Conservation (phyloP, 2,113 vertebrate species). For the Gracilinanus agilis region DNA sequence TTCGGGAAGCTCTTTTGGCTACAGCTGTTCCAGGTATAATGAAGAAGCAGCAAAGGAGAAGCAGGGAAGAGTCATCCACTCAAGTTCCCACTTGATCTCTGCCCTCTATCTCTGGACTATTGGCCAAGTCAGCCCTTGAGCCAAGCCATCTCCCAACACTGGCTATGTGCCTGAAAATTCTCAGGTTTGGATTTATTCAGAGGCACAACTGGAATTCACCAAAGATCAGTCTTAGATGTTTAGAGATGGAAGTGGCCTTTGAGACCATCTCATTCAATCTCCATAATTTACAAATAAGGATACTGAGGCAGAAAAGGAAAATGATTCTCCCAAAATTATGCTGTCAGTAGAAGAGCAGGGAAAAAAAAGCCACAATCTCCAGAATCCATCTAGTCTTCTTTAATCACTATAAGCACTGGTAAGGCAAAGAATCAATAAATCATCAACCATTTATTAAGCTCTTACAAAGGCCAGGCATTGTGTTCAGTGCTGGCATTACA, state of each 20-base stretch:
- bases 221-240: neutral
- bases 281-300: neutral
- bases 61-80: slow-evolving; percentile 45
- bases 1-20: slow-evolving; percentile 69
- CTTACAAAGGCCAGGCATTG: neutral
- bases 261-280: neutral
- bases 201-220: neutral
- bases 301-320: neutral
- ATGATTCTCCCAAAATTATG: neutral
- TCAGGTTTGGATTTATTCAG: neutral
- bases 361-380: neutral
- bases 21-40: slow-evolving; percentile 75
- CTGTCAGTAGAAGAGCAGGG: neutral
- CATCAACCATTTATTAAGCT: neutral
- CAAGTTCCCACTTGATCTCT: neutral
- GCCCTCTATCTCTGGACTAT: neutral
- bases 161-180: neutral
- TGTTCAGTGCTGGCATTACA: neutral
- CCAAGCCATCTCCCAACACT: neutral
- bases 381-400: neutral
- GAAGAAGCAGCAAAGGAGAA: slow-evolving; percentile 62
- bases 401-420: neutral
- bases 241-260: neutral
- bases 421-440: neutral
- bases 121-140: neutral